Conservation (phyloP, 2,797 vertebrate species). For the Lacerta bilineata region DNA sequence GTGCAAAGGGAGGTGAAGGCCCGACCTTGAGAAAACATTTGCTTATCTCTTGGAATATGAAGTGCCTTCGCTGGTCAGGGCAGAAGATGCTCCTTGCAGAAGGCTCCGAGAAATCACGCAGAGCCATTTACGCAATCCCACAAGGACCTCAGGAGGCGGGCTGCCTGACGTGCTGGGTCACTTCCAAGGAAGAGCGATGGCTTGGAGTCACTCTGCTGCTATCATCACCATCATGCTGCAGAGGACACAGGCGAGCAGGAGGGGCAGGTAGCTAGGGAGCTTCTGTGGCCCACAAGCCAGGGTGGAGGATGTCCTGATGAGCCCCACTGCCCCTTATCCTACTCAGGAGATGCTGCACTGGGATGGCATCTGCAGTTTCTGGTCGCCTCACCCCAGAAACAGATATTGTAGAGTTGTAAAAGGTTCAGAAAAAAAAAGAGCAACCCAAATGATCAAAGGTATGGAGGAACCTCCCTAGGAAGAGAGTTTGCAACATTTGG, state of each 20-base stretch:
- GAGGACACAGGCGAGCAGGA: neutral
- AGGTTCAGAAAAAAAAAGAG: neutral
- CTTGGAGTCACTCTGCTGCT: neutral
- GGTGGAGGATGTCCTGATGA: too few relatives aligned
- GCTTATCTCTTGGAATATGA: constrained; percentile 20
- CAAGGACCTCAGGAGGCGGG: rapidly evolving
- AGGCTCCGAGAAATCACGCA: neutral
- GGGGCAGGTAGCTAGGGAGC: too few relatives aligned
- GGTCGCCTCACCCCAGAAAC: neutral
- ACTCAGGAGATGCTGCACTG: too few relatives aligned
- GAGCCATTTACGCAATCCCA: rapidly evolving
- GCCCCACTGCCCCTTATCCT: too few relatives aligned
- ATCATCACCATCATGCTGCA: too few relatives aligned
- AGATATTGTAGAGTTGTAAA: neutral
- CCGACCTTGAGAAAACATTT: constrained; percentile 25
- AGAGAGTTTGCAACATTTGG: neutral
- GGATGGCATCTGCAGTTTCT: too few relatives aligned
- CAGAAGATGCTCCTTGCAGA: neutral
- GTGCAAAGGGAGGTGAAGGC: constrained; percentile 44
- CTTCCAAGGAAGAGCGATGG: neutral
- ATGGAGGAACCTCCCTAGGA: neutral
- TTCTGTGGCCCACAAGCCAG: too few relatives aligned
- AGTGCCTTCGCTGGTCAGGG: neutral
- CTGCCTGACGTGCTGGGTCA: neutral
- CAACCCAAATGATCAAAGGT: neutral